Percentiles rank a stretch among this genome's conserved stretches.
Evolutionary conservation across 1,140 invertebrate species (phyloP).

Genomic region (Cyclina sinensis): DNA sequence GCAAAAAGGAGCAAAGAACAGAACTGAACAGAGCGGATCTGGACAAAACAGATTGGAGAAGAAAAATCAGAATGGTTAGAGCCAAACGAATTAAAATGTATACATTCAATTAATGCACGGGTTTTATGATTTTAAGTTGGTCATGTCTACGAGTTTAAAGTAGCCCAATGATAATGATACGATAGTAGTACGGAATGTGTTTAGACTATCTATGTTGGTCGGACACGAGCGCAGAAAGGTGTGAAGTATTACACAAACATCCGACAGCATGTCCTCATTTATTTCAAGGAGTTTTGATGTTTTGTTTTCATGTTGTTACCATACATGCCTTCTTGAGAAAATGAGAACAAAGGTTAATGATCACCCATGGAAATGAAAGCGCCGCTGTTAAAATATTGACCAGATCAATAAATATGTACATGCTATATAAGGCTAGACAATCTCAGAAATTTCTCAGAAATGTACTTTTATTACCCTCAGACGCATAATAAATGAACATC

Average conservation of each 20-base stretch:
- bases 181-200: neutral
- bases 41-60: too few species aligned
- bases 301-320: neutral
- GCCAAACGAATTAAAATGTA: too few species aligned
- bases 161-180: neutral
- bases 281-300: slow-evolving; percentile 33
- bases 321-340: neutral
- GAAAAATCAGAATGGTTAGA: too few species aligned
- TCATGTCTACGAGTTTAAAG: neutral
- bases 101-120: too few species aligned
- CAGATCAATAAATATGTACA: neutral
- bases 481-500: neutral
- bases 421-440: neutral
- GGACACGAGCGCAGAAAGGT: neutral
- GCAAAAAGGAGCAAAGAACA: too few species aligned
- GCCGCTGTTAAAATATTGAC: neutral
- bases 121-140: neutral
- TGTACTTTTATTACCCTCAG: neutral
- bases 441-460: neutral
- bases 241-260: slow-evolving; percentile 23
- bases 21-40: too few species aligned
- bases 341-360: neutral
- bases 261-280: slow-evolving; percentile 39
- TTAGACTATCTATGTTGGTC: neutral
- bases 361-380: neutral